Base-by-base conservation (phyloP, 2,797 vertebrate genomes). In the Gambusia yucatana region DNA sequence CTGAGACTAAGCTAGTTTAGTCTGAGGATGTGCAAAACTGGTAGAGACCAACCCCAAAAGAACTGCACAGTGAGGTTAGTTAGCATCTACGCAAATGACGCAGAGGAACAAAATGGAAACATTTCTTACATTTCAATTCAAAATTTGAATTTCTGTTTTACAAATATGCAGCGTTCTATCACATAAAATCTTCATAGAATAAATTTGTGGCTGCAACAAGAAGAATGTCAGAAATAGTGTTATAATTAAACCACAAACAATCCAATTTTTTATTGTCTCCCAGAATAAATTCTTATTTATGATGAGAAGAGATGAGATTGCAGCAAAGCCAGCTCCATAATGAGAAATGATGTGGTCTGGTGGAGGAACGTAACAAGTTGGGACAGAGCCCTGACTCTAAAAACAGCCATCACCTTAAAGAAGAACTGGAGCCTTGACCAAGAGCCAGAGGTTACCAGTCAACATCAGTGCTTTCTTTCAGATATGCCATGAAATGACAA, bases 401-500 rank as follows among this genome's bases (percentile, higher is more conserved):
- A 33, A 63, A 36, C 33, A 63, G 61, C 16, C 33, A 39, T 36
- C 33, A 71, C 0, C 72, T 48, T 47, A 0, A 9, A 6, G 43
- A 77, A 43, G 22, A 63, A 6, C 4, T 70, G 25, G 3, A 50
- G 48, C 33, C 9, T 20, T n/a, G 46, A 55, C 50, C 11, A 44
- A 22, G 33, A 70, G 0, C 50, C 76, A 77, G 20, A 33, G 65
- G 0, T 73, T 28, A 76, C 57, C 69, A 9, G 20, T 0, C 67
- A 55, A 17, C 1, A 41, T 67, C 47, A 78, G 11, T 16, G n/a
- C 55, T 52, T 67, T 72, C 36, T 73, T n/a, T 43, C 41, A 61
- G 14, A 77, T 61, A 8, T 28, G 39, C 22, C 77, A 57, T 8
- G 39, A 73, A 77, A 0, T 61, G 85, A 83, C 82, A 84, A 87